Evolutionary conservation across 2,888 invertebrate species (phyloP).

Genomic region (Pantelozetes paolii): DNA sequence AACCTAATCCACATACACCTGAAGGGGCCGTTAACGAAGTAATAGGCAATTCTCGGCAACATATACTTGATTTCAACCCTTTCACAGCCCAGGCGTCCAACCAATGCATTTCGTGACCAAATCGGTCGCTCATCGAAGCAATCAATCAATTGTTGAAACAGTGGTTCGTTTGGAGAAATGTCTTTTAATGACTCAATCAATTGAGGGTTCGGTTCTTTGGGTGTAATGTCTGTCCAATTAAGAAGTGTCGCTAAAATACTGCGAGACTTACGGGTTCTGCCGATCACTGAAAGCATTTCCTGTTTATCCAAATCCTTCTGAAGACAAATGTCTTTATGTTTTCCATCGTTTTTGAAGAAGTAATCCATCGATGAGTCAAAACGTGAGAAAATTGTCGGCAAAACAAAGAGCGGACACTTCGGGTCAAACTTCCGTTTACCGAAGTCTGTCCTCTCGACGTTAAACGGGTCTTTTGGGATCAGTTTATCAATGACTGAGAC

Average conservation of each 20-base stretch:
- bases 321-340: constrained; percentile 1
- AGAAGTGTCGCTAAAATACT: constrained; percentile 28
- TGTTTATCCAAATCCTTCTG: constrained; percentile 37
- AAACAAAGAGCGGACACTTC: constrained; percentile 63
- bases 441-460: constrained; percentile 55
- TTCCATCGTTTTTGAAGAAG: constrained; percentile 49
- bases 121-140: constrained; percentile 80
- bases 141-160: constrained; percentile 53
- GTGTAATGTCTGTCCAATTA: constrained; percentile 34
- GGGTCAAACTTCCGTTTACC: constrained; percentile 51
- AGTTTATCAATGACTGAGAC: constrained; percentile 59
- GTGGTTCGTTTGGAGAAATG: neutral
- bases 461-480: constrained; percentile 52
- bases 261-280: constrained; percentile 36
- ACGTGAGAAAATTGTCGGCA: constrained; percentile 73
- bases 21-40: constrained; percentile 87
- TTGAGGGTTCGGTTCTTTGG: constrained; percentile 18
- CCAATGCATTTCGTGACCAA: constrained; percentile 76
- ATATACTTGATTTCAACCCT: constrained; percentile 62
- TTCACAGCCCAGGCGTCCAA: constrained; percentile 51
- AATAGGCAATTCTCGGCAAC: constrained; percentile 77
- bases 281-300: constrained; percentile 25
- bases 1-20: constrained; percentile 75
- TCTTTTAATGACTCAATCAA: constrained; percentile 3
- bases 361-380: constrained; percentile 60